A percentile compares a stretch with the other conserved stretches of the same genome.
phyloP scores from a whole-genome alignment of 1,140 invertebrate species.

The Paraescarpia echinospica region DNA sequence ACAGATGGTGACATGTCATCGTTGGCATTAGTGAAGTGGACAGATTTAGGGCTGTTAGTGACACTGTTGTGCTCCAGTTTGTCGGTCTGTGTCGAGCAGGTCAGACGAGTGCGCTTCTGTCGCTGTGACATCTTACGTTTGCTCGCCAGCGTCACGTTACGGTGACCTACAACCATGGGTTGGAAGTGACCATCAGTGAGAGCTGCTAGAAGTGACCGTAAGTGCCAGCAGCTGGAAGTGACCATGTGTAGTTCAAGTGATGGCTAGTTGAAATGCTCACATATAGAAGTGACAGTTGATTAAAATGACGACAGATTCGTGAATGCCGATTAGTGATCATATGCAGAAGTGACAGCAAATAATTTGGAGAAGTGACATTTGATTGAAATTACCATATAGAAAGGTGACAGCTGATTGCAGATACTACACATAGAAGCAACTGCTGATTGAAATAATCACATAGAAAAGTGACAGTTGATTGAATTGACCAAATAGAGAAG shows the following conservation, averaged over 20 bases:
- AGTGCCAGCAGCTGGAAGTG: neutral
- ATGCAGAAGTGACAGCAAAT: neutral
- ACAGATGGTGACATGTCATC: neutral
- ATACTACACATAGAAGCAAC: neutral
- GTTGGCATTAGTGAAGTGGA: neutral
- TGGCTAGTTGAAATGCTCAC: neutral
- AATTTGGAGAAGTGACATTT: too few relatives aligned
- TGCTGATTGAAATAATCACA: neutral
- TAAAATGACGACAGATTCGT: neutral
- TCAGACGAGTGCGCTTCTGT: slow-evolving; percentile 40
- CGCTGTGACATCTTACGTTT: slow-evolving; percentile 55
- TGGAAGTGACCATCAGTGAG: neutral
- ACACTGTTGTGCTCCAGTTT: slow-evolving; percentile 12
- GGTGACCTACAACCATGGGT: slow-evolving; percentile 26
- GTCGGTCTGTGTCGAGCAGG: slow-evolving; percentile 51
- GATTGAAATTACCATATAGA: neutral
- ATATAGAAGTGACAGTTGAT: neutral
- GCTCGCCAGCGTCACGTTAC: slow-evolving; percentile 47
- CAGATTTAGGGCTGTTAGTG: slow-evolving; percentile 17
- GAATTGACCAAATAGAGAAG: neutral
- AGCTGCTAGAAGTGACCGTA: neutral
- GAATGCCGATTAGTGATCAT: neutral
- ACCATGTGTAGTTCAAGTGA: neutral
- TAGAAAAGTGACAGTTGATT: neutral
- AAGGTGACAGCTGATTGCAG: neutral